Evolutionary conservation across 2,888 invertebrate species (phyloP), one percentile per base, ranked within the genome.

Genomic region (Luperina testacea): DNA sequence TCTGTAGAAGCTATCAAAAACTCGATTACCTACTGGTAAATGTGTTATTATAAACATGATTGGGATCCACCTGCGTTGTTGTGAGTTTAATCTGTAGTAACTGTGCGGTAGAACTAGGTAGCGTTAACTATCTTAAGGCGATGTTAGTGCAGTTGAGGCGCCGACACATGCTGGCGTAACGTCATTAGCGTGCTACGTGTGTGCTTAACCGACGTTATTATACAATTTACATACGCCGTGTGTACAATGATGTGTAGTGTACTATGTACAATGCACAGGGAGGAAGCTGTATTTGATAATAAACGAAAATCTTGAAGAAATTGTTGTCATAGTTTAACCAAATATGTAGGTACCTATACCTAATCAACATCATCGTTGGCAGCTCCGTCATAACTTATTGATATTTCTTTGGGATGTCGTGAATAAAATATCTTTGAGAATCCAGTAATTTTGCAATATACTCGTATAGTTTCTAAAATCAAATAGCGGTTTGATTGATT

Each of bases 381-480:
- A 24, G 53, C 75, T 72, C 67, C 78, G 68, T 85, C 81, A 82
- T 79, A 82, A 81, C 74, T 78, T 87, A 85, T 76, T 83, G 82
- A 82, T 81, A 80, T 86, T 78, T 77, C 78, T 80, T 81, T 77
- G 61, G 53, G 27, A 67, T 74, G 74, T 82, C 87, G 77, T 51
- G 65, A 15, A 59, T 65, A 79, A 77, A 72, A 67, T 69, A 63
- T 81, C 64, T 77, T 75, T 68, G 51, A 74, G 67, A 67, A 63
- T 15, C 63, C 27, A 17, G 57, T 68, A 13, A 72, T 65, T 65
- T 76, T 57, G 61, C 17, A n/a, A 45, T 67, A 45, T 67, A 45
- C 67, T n/a, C 11, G 27, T 71, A 15, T 59, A 64, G 61, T 77
- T 64, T 84, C 17, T 20, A 53, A 64, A 59, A 24, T 32, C 27